Evolutionary conservation across 1,140 invertebrate species (phyloP), one percentile per base, ranked within the genome.

Genomic region (Magallana angulata): DNA sequence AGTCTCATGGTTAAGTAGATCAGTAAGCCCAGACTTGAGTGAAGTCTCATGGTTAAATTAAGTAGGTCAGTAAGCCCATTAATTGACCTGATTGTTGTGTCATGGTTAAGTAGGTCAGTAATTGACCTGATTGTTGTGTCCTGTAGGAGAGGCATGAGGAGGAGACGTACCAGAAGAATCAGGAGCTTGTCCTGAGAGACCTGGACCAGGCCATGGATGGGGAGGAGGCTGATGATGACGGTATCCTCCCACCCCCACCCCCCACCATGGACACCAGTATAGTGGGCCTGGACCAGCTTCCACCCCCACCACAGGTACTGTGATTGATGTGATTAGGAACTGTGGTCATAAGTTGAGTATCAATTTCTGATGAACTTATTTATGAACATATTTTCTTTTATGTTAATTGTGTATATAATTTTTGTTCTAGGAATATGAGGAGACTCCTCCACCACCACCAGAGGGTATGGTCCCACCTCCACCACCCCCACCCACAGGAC

Each of bases 271-370:
- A 60, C 16, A 60, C 81, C 81, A 82, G 81, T 12, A 82, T 82
- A 58, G n/a, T 56, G 6, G 85, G 85, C 2, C 48, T 71, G 6
- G 81, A 68, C 11, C 82, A 84, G 16, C 84, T 87, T 1, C 87
- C 85, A 57, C 89, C 89, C n/a, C 89, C 89, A 60, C 89, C 89
- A 87, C 9, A 84, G 83, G 83, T 82, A 84, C 9, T 59, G 14
- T 16, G 14, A 7, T 64, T 18, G 14, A 14, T 64, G 18, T 16
- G 18, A 16, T 16, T 16, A 64, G 4, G 2, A 64, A 64, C 18
- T 64, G 18, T 18, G 18, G 62, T 48, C 36, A 48, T 48, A 48
- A 48, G 36, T 48, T 48, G 36, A 64, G 18, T 16, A 16, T 16
- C 62, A 64, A 48, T 64, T 64, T 64, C 18, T 16, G 14, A 5